Evolutionary conservation across 1,140 invertebrate genomes (phyloP).

Genomic region (Meloidogyne exigua): DNA sequence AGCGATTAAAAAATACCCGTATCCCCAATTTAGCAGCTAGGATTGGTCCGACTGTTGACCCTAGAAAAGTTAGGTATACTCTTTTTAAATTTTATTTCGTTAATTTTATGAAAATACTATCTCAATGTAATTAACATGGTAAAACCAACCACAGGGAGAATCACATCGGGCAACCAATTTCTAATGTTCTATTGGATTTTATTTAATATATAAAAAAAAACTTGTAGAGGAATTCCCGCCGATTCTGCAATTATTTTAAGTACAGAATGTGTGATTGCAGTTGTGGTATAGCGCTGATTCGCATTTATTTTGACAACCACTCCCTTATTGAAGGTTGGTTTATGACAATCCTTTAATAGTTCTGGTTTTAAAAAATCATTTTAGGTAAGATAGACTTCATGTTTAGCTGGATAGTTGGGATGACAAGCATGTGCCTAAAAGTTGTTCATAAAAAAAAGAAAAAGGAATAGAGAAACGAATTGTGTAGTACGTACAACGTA

Average conservation of each 20-base stretch:
- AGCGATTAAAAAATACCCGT: slow-evolving; percentile 29
- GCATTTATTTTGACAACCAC: slow-evolving; percentile 67
- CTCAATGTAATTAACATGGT: too few relatives aligned
- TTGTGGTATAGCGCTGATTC: slow-evolving; percentile 67
- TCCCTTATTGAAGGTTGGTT: slow-evolving; percentile 58
- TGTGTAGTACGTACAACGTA: too few relatives aligned
- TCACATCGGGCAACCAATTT: slow-evolving; percentile 67
- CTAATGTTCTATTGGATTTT: slow-evolving; percentile 28
- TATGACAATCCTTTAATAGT: slow-evolving; percentile 56
- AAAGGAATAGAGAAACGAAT: too few relatives aligned
- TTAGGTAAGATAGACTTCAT: slow-evolving; percentile 56
- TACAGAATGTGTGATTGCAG: slow-evolving; percentile 65
- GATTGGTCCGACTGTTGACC: slow-evolving; percentile 67
- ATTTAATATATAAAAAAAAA: slow-evolving; percentile 9
- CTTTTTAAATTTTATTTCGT: too few relatives aligned
- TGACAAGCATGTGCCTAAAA: slow-evolving; percentile 67
- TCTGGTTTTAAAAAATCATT: not conserved
- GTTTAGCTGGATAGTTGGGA: slow-evolving; percentile 65
- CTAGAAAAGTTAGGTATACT: slow-evolving; percentile 37
- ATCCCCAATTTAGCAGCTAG: slow-evolving; percentile 66
- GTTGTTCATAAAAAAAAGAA: not conserved
- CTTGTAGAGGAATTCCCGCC: slow-evolving; percentile 65
- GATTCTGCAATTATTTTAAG: slow-evolving; percentile 65
- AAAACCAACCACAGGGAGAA: slow-evolving; percentile 61
- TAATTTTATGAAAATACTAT: too few relatives aligned